phyloP scores from a whole-genome alignment of 2,888 invertebrate species.

The Cecidostiba fungosa region DNA sequence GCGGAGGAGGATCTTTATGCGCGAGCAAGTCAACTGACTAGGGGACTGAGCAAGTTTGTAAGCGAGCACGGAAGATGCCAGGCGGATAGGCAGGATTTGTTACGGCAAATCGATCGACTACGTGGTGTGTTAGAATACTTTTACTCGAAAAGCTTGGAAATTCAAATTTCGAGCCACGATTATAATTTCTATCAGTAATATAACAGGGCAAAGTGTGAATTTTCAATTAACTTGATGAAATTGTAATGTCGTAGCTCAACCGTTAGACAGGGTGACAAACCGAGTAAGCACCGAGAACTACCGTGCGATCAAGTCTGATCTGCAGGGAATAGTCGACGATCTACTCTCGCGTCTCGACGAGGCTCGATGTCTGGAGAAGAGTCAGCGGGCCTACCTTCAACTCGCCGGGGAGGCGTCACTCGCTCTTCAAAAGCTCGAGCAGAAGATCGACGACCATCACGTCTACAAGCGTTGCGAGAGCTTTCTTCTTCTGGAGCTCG shows the following conservation, averaged over 20 bases:
- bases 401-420: conserved; percentile 53
- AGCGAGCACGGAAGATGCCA: conserved; percentile 53
- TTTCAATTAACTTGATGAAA: too few species aligned
- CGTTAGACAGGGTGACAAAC: background rate
- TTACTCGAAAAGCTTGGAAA: too few species aligned
- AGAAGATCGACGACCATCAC: conserved; percentile 38
- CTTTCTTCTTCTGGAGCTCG: conserved; percentile 42
- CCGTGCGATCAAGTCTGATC: conserved; percentile 21
- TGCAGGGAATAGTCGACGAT: conserved; percentile 41
- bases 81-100: background rate
- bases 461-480: conserved; percentile 49
- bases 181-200: too few species aligned
- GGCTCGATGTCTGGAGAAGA: background rate
- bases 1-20: background rate
- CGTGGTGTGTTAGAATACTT: background rate
- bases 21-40: conserved; percentile 21
- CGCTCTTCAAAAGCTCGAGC: conserved; percentile 42
- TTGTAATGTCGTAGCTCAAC: background rate
- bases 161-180: too few species aligned
- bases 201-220: too few species aligned
- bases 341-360: conserved; percentile 33
- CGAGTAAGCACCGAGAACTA: conserved; percentile 21
- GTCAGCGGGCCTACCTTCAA: background rate
- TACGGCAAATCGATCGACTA: conserved; percentile 53
- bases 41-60: conserved; percentile 40